Percentiles rank a stretch among this genome's conserved stretches.
These are phyloP conservation scores for Agelaius tricolor DNA, from an alignment of 2,113 vertebrate genomes.

Conservation along the genomic window DNA sequence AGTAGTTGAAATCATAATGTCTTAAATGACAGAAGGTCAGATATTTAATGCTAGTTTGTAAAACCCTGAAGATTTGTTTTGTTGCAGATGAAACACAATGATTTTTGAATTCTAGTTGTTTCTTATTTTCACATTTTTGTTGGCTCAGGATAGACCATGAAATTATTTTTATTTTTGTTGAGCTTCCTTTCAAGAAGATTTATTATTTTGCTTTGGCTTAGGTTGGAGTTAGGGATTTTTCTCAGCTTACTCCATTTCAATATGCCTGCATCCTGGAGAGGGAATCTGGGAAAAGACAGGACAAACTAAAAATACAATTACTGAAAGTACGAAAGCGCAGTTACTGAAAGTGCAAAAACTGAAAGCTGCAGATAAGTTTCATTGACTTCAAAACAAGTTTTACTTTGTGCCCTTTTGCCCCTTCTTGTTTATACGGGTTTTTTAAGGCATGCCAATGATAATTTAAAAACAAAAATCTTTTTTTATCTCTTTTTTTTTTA, in stretches of 20 bases:
- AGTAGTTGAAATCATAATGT: neutral
- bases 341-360: neutral
- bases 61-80: neutral
- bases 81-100: neutral
- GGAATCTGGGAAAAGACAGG: neutral
- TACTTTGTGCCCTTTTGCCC: neutral
- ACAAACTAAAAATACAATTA: neutral
- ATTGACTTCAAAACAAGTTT: neutral
- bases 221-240: conserved; percentile 8
- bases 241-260: conserved; percentile 36
- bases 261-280: neutral
- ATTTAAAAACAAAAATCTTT: neutral
- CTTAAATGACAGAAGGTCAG: neutral
- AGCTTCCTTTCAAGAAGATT: conserved; percentile 33
- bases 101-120: neutral
- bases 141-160: neutral
- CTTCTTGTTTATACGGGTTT: neutral
- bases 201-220: conserved; percentile 37
- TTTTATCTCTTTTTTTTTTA: neutral
- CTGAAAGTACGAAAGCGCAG: accelerated
- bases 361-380: neutral
- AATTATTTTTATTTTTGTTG: neutral
- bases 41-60: neutral
- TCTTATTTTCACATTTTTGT: conserved; percentile 11
- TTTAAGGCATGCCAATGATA: neutral